Evolutionary conservation across 2,888 invertebrate species (phyloP).

Genomic region (Caradrina clavipalpis): DNA sequence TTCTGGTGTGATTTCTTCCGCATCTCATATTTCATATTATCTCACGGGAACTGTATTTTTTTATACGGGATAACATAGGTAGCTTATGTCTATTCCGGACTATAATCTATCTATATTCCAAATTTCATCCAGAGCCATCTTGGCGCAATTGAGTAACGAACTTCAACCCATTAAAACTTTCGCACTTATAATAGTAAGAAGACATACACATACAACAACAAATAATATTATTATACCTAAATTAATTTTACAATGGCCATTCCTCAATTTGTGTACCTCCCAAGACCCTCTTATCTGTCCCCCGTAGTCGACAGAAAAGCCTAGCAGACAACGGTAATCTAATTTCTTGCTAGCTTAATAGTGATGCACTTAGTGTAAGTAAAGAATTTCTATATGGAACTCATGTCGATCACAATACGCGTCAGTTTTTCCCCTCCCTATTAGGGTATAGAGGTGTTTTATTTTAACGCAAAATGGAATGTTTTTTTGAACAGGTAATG

Average conservation of each 20-base stretch:
- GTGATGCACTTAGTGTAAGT: slow-evolving; percentile 72
- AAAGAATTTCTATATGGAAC: slow-evolving; percentile 55
- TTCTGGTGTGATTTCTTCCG: no score
- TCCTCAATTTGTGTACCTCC: slow-evolving; percentile 50
- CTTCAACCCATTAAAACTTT: no score
- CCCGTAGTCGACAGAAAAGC: slow-evolving; percentile 66
- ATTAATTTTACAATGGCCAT: background rate
- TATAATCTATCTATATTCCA: no score
- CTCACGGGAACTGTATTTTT: no score
- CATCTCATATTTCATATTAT: no score
- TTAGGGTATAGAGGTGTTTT: background rate
- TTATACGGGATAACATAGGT: no score
- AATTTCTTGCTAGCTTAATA: slow-evolving; percentile 72
- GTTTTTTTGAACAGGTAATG: background rate
- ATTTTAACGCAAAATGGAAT: background rate
- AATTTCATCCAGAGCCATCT: no score
- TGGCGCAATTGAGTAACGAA: no score
- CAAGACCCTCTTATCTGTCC: slow-evolving; percentile 40
- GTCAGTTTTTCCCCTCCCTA: slow-evolving; percentile 16
- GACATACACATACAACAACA: no score
- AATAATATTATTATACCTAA: no score
- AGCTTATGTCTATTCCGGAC: no score
- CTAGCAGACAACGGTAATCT: slow-evolving; percentile 74
- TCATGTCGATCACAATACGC: slow-evolving; percentile 49
- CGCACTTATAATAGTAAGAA: no score